Base-by-base conservation (phyloP, 2,888 invertebrate genomes). In the Rhynchonema sp. region DNA sequence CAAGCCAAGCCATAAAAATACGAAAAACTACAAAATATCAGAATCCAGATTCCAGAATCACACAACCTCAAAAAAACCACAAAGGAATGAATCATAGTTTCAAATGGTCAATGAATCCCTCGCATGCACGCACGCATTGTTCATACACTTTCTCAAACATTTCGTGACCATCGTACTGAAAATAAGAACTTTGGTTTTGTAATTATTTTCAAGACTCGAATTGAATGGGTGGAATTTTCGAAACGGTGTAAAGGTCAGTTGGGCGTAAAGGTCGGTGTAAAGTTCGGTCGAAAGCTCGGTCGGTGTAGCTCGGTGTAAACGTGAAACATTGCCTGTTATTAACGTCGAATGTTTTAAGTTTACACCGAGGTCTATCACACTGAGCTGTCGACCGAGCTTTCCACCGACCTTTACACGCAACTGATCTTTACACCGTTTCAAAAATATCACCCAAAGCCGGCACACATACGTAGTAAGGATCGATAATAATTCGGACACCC, bases 401-500 rank as follows among this genome's bases (percentile, higher is more conserved):
- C 6, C 17, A 13, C 17, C 9, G 38, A 17, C 6, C 9, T 38
- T 38, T 38, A 38, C 9, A 38, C 38, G 38, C 6, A 17, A 38
- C 38, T 38, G 6, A 17, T 13, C 17, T 38, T 6, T 6, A 13
- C 9, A 38, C 17, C 6, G 9, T 38, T 38, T 38, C 17, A 38
- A 38, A 38, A 6, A 38, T 38, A 38, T 38, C 9, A 38, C 6
- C 38, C 6, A 38, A 38, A 38, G 17, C 6, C 38, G 17, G 9
- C 38, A 38, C 6, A 38, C 6, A 38, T 79, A 87, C 88, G 79
- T 87, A 91, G 73, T 91, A 89, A 1, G 91, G 92, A 76, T 92
- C 92, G 65, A 84, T 80, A 63, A 92, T 90, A 63, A 86, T 85
- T 63, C 79, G 77, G 60, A 85, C 83, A 23, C 83, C 83, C 67